phyloP scores from a whole-genome alignment of 64 coral and sea anemone species.

The Anthopleura sola region DNA sequence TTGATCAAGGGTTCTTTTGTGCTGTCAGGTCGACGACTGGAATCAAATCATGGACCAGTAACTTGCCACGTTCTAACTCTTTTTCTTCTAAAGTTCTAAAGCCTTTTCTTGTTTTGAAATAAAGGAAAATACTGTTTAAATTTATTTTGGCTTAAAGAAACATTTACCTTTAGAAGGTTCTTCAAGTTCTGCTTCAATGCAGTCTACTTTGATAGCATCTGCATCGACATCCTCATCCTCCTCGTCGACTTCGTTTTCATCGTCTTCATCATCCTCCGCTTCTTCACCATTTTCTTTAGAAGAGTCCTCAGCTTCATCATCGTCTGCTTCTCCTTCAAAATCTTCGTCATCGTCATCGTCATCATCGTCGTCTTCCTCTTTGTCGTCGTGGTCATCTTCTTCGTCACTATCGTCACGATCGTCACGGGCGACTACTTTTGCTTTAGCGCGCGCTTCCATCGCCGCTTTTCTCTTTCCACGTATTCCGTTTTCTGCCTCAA shows the following conservation, averaged over 20 bases:
- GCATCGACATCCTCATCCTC: conserved; percentile 75
- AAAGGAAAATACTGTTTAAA: not conserved
- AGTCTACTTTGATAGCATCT: conserved; percentile 83
- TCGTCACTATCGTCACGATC: conserved; percentile 39
- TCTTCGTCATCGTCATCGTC: conserved; percentile 76
- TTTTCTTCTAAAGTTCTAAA: not conserved
- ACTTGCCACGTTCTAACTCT: not conserved
- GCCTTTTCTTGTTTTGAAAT: not conserved
- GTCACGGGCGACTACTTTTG: conserved; percentile 14
- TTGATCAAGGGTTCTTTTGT: too few relatives aligned
- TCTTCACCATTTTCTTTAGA: conserved; percentile 64
- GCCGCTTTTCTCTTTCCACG: conserved; percentile 72
- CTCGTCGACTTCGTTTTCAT: conserved; percentile 50
- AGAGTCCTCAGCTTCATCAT: conserved; percentile 31
- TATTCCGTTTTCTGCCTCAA: conserved; percentile 65
- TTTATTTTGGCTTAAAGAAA: not conserved
- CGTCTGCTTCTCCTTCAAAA: conserved; percentile 64
- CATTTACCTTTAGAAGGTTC: conserved; percentile 67
- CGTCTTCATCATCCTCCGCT: conserved; percentile 46
- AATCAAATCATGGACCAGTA: too few relatives aligned
- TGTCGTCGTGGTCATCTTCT: conserved; percentile 62
- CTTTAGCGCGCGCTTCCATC: conserved; percentile 60
- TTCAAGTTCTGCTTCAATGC: conserved; percentile 75
- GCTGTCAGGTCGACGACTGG: too few relatives aligned
- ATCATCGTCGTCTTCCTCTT: conserved; percentile 66